These are phyloP conservation scores for Hemicentrotus pulcherrimus DNA, from an alignment of 35 echinoderm and acorn worm species.

Conservation along the genomic window DNA sequence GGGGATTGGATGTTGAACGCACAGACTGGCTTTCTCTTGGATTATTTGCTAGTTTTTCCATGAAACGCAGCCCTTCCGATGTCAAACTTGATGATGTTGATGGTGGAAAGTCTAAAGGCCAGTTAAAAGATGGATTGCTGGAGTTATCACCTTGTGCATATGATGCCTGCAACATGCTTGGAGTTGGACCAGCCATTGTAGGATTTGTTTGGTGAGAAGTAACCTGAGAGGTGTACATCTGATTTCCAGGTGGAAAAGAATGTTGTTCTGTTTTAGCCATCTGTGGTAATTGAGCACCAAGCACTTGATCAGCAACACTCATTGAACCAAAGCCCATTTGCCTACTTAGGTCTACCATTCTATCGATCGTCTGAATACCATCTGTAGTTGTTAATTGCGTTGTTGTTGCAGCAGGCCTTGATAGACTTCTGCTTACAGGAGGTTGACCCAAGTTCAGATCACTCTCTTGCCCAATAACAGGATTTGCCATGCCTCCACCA, in stretches of 20 bases:
- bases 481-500: neutral
- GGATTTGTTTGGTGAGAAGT: neutral
- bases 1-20: neutral
- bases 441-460: neutral
- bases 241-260: neutral
- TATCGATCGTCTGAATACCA: constrained; percentile 22
- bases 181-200: neutral
- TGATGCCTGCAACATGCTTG: neutral
- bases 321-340: constrained; percentile 43
- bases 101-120: neutral
- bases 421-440: neutral
- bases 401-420: neutral
- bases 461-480: constrained; percentile 2
- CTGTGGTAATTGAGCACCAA: neutral
- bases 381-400: neutral
- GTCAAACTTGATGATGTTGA: constrained; percentile 39
- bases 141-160: neutral
- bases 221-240: neutral
- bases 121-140: constrained; percentile 15
- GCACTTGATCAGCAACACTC: constrained; percentile 33
- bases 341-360: constrained; percentile 29
- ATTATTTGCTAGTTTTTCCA: constrained; percentile 60
- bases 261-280: constrained; percentile 22
- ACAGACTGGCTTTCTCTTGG: constrained; percentile 6
- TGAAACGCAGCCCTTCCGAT: constrained; percentile 64